Percentiles rank a stretch among this genome's conserved stretches.
phyloP scores from a whole-genome alignment of 2,113 vertebrate species.

The Erinaceus europaeus region DNA sequence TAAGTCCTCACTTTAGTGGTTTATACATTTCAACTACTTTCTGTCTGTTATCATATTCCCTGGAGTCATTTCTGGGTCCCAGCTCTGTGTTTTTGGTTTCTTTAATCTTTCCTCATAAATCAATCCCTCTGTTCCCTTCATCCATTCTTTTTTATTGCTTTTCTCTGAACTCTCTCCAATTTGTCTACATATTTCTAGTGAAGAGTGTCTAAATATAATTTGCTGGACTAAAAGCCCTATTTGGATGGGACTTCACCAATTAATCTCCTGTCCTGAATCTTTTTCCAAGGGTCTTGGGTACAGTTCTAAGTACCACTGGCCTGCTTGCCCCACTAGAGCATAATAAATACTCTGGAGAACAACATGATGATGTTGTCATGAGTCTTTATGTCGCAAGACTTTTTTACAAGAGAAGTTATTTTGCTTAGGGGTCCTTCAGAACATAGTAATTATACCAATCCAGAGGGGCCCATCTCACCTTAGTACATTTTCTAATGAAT shows the following conservation, averaged over 20 bases:
- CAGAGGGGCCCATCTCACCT: background rate
- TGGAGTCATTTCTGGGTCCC: conserved; percentile 56
- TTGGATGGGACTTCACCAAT: conserved; percentile 32
- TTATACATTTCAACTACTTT: conserved; percentile 30
- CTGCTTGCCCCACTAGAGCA: background rate
- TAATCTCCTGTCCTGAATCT: conserved; percentile 22
- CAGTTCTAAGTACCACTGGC: conserved; percentile 2
- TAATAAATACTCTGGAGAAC: background rate
- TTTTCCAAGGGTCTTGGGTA: background rate
- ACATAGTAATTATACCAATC: background rate
- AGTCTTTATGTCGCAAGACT: background rate
- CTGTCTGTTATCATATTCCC: conserved; percentile 42
- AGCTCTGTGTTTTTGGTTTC: conserved; percentile 37
- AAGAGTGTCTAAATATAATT: conserved; percentile 50
- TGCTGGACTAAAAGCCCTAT: conserved; percentile 26
- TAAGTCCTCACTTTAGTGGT: background rate
- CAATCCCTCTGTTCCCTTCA: conserved; percentile 36
- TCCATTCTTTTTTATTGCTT: conserved; percentile 65
- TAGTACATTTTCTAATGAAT: background rate
- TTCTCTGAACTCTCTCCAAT: conserved; percentile 68
- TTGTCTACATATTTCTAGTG: conserved; percentile 58
- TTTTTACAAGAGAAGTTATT: background rate
- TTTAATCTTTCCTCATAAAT: conserved; percentile 72
- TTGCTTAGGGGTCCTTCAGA: background rate
- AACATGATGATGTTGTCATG: background rate